phyloP scores from a whole-genome alignment of 2,113 vertebrate genomes.

The Salvator merianae region DNA sequence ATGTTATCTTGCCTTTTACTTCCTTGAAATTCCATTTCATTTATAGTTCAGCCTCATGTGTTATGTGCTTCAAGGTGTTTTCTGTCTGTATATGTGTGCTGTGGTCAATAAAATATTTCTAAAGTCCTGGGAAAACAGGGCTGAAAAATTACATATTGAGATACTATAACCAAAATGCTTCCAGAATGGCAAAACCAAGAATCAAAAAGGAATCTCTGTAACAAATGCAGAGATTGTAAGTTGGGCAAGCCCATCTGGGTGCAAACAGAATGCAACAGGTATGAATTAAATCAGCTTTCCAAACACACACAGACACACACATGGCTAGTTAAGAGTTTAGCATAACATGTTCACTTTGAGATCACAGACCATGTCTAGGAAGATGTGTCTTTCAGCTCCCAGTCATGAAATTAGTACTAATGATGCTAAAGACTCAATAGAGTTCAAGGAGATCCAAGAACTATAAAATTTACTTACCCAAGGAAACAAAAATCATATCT shows the following conservation, averaged over 20 bases:
- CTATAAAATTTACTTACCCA: too few relatives aligned
- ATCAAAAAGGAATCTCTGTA: not conserved
- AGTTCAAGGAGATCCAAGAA: too few relatives aligned
- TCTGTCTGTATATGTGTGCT: not conserved
- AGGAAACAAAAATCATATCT: too few relatives aligned
- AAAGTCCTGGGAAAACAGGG: not conserved
- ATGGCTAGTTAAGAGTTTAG: too few relatives aligned
- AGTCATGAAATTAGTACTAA: too few relatives aligned
- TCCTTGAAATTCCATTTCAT: not conserved
- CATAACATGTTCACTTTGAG: not conserved
- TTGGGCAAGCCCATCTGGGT: not conserved
- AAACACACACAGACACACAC: too few relatives aligned
- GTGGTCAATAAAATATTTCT: not conserved
- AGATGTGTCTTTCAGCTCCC: too few relatives aligned
- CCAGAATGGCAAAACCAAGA: not conserved
- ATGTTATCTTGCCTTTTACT: not conserved
- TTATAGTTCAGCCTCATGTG: not conserved
- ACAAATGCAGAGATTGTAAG: not conserved
- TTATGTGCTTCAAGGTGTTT: not conserved
- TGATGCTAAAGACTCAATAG: too few relatives aligned
- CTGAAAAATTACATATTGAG: not conserved
- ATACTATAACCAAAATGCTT: not conserved
- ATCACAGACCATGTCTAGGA: too few relatives aligned
- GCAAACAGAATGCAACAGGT: not conserved
- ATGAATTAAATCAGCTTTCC: not conserved